Conservation (phyloP, 2,797 vertebrate species). For the Hoplostethus mediterraneus region DNA sequence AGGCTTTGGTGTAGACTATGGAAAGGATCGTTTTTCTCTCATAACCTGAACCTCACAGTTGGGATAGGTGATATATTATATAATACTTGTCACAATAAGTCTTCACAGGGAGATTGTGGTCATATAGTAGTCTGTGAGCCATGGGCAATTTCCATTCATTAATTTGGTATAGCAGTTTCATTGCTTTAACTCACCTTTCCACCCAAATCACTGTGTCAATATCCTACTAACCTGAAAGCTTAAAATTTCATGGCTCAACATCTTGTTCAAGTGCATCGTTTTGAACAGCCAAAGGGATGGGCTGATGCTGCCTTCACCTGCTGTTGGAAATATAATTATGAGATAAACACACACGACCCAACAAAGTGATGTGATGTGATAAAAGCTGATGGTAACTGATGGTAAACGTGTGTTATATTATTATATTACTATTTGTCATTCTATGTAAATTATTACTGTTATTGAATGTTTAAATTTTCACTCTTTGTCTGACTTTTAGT, state of each 20-base stretch:
- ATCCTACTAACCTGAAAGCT: too few species aligned
- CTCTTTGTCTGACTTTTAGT: too few species aligned
- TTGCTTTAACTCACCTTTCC: too few species aligned
- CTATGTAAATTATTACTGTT: not conserved
- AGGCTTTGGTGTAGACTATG: not conserved
- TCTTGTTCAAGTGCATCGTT: not conserved
- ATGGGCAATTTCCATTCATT: not conserved
- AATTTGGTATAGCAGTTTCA: not conserved
- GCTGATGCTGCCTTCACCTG: not conserved
- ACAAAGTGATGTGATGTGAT: not conserved
- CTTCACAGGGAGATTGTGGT: too few species aligned
- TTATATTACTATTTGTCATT: not conserved
- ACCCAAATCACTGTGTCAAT: too few species aligned
- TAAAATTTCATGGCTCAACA: not conserved
- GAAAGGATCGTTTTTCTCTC: not conserved
- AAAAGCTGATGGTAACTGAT: not conserved
- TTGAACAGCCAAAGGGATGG: not conserved
- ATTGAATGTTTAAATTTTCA: too few species aligned
- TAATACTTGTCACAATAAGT: not conserved
- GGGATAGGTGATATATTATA: not conserved
- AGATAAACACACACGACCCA: not conserved
- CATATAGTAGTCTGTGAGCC: not conserved
- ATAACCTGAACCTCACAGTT: not conserved
- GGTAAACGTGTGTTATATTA: too few species aligned
- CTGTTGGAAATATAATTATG: not conserved